Base-by-base conservation (phyloP, 2,113 vertebrate genomes). In the Xenopus laevis region DNA sequence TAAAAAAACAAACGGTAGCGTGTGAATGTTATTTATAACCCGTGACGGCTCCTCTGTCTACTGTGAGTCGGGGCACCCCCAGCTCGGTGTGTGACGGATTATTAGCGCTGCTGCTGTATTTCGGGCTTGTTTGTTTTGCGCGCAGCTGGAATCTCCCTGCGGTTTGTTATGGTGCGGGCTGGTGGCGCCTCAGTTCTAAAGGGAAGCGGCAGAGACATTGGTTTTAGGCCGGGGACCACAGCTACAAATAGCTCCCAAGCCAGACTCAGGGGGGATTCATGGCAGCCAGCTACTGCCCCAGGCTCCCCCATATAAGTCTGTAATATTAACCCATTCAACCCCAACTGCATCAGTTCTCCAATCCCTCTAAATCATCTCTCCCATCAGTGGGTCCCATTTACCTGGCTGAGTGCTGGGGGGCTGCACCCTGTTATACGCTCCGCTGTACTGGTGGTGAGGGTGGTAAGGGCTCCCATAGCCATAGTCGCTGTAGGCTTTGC, bases 401-500 rank as follows among this genome's bases (percentile, higher is more conserved):
- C 97, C 97, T 95, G 94, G 93, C 81, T 96, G 96, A 86, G 89
- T 96, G 68, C 89, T 81, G 60, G 95, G 88, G 79, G 93, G 89
- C 83, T 92, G 95, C 18, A 94, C 93, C 82, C 97, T 91, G 91
- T 90, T 95, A 86, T 98, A 99, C 71, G 94, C 91, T 77, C 96
- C 95, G 8, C 94, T 79, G 82, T 98, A 99, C 86, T 98, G 97
- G 77, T 93, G 91, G 79, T 94, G 93, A 16, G 73, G 73, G 78
- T 90, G 91, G 74, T 95, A 94, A 63, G 96, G 92, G 72, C 92
- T 94, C 79, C 95, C 87, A 87, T 96, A 96, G 86, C 90, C 87
- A 89, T 96, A 97, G 77, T 97, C 95, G 60, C 92, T 86, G 79
- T 98, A 99, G 82, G 94, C 86, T 90, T 99, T 98, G 79, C 95